A percentile compares a stretch with the other conserved stretches of the same genome.
phyloP scores from a whole-genome alignment of 2,113 vertebrate genomes.

The Toxotes chatareus region DNA sequence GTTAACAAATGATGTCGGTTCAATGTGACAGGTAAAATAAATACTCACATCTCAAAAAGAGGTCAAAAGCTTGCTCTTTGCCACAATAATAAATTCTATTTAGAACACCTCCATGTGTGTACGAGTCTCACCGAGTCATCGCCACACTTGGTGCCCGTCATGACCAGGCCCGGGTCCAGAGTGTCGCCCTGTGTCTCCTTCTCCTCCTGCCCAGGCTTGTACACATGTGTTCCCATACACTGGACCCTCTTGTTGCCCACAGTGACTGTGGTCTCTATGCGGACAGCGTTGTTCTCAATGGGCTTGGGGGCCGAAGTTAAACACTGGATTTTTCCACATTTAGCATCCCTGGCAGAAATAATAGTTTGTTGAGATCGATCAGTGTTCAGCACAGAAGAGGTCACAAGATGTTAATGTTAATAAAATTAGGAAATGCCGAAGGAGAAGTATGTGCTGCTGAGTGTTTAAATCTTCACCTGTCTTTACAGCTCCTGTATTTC shows the following conservation, averaged over 20 bases:
- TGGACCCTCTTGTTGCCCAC: constrained; percentile 74
- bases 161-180: constrained; percentile 94
- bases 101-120: neutral
- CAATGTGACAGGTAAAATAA: constrained; percentile 4
- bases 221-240: constrained; percentile 94
- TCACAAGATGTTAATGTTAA: neutral
- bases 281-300: constrained; percentile 89
- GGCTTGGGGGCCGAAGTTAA: constrained; percentile 87
- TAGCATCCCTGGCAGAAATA: constrained; percentile 86
- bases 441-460: neutral
- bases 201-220: constrained; percentile 78
- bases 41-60: neutral
- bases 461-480: constrained; percentile 81
- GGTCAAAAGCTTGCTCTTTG: neutral
- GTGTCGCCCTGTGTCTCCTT: constrained; percentile 89
- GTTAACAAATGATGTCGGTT: neutral
- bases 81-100: neutral
- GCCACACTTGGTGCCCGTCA: constrained; percentile 96
- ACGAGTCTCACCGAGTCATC: constrained; percentile 86
- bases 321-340: constrained; percentile 98
- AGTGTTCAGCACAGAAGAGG: neutral
- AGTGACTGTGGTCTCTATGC: constrained; percentile 90
- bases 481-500: constrained; percentile 89
- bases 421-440: neutral
- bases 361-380: neutral